These are phyloP conservation scores for Cyanoramphus novaezelandiae DNA, from an alignment of 2,113 vertebrate species.

Conservation along the genomic window DNA sequence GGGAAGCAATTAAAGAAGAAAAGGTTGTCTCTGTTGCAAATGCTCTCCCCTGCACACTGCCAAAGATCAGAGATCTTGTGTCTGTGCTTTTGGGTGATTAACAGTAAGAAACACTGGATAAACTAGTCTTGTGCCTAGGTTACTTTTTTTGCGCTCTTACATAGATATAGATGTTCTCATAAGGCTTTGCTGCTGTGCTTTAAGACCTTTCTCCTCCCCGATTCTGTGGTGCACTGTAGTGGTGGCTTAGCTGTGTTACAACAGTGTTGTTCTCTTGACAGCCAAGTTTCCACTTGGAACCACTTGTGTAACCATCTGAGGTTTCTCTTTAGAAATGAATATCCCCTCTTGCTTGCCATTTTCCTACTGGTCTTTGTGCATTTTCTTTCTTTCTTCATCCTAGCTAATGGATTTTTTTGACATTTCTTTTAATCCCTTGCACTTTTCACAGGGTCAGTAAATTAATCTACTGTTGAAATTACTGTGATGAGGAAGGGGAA, in stretches of 20 bases:
- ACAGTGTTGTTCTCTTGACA: not conserved
- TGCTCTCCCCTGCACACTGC: not conserved
- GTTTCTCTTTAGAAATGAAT: not conserved
- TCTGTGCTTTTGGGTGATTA: not conserved
- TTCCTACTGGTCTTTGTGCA: not conserved
- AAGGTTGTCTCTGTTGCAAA: not conserved
- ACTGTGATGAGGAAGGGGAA: constrained; percentile 12
- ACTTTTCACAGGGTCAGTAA: not conserved
- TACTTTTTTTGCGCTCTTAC: not conserved
- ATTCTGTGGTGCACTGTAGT: fast-evolving
- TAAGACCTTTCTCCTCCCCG: not conserved
- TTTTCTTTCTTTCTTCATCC: not conserved
- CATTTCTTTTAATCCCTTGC: not conserved
- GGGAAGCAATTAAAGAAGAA: not conserved
- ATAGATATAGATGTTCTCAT: not conserved
- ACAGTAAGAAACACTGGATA: not conserved
- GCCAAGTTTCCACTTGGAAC: not conserved
- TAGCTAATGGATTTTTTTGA: not conserved
- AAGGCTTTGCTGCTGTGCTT: not conserved
- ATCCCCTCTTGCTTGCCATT: not conserved
- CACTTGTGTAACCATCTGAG: not conserved
- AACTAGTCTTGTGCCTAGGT: not conserved
- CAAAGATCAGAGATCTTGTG: not conserved
- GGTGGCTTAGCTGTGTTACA: not conserved
- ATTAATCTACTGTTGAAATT: not conserved